Conservation (phyloP, 1,140 invertebrate species). For the Marisa cornuarietis region DNA sequence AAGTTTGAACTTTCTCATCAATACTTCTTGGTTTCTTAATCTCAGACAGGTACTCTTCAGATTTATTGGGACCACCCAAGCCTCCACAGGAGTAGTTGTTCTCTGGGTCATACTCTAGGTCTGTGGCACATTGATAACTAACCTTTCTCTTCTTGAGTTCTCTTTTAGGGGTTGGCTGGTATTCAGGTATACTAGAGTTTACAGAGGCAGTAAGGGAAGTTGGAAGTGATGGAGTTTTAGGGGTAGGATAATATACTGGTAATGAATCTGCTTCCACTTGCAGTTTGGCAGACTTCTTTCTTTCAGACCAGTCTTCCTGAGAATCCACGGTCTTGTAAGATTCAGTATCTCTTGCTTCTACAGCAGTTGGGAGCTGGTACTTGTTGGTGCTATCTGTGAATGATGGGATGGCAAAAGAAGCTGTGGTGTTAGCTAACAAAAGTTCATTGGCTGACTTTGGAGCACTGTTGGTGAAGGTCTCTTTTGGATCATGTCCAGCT, state of each 20-base stretch:
- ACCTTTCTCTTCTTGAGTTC: conserved; percentile 68
- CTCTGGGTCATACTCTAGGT: conserved; percentile 56
- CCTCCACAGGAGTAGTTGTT: conserved; percentile 45
- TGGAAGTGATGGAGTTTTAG: conserved; percentile 28
- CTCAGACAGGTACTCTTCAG: not conserved
- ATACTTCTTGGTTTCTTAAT: conserved; percentile 1
- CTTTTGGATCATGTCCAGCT: not conserved
- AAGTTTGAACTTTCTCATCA: not conserved
- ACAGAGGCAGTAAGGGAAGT: conserved; percentile 8
- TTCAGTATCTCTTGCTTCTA: conserved; percentile 7
- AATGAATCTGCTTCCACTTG: not conserved
- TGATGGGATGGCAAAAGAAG: conserved; percentile 14
- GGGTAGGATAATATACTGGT: conserved; percentile 14
- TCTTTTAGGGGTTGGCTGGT: conserved; percentile 74
- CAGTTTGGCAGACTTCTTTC: not conserved
- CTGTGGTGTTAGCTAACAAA: not conserved
- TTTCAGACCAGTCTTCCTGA: not conserved
- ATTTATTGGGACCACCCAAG: not conserved
- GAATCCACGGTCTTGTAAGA: not conserved
- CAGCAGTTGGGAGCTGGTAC: conserved; percentile 11
- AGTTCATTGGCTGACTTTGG: not conserved
- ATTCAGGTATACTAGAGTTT: conserved; percentile 65
- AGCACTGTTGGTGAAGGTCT: no score
- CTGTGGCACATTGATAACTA: conserved; percentile 19
- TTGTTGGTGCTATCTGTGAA: conserved; percentile 18